phyloP scores from a whole-genome alignment of 2,797 vertebrate species.

The Hafferia zeledoni region DNA sequence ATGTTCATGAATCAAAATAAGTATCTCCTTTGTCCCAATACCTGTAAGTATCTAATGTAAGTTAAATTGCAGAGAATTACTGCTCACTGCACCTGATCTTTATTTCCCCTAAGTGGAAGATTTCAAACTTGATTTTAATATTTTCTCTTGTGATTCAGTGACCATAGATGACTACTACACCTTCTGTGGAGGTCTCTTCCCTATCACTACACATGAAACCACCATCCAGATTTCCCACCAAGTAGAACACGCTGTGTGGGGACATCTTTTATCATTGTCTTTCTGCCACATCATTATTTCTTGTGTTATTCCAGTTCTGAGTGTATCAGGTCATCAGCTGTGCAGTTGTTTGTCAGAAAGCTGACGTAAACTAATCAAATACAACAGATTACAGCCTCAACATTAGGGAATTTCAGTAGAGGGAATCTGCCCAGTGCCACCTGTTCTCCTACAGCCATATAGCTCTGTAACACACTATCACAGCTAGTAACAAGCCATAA shows the following conservation, averaged over 20 bases:
- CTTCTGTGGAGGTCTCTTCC: not conserved
- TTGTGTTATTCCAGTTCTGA: constrained; percentile 6
- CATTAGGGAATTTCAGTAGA: not conserved
- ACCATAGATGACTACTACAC: not conserved
- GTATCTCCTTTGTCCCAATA: not conserved
- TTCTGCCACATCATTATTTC: not conserved
- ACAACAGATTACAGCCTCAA: not conserved
- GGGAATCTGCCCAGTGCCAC: not conserved
- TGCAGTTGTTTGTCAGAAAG: constrained; percentile 16
- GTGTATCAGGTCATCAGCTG: constrained; percentile 28
- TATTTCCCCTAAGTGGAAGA: not conserved
- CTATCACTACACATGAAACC: not conserved
- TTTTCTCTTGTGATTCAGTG: not conserved
- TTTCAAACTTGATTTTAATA: not conserved
- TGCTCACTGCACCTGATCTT: not conserved
- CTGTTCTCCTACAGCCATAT: not conserved
- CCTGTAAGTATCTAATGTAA: not conserved
- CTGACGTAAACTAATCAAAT: constrained; percentile 21
- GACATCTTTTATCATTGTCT: not conserved
- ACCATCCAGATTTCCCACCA: not conserved
- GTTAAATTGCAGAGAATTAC: not conserved
- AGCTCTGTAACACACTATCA: not conserved
- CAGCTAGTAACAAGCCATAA: not conserved
- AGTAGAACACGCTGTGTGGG: not conserved
- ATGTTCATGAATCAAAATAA: not conserved